These are phyloP conservation scores for Elysia crispata DNA, from an alignment of 2,888 invertebrate species.

Conservation along the genomic window DNA sequence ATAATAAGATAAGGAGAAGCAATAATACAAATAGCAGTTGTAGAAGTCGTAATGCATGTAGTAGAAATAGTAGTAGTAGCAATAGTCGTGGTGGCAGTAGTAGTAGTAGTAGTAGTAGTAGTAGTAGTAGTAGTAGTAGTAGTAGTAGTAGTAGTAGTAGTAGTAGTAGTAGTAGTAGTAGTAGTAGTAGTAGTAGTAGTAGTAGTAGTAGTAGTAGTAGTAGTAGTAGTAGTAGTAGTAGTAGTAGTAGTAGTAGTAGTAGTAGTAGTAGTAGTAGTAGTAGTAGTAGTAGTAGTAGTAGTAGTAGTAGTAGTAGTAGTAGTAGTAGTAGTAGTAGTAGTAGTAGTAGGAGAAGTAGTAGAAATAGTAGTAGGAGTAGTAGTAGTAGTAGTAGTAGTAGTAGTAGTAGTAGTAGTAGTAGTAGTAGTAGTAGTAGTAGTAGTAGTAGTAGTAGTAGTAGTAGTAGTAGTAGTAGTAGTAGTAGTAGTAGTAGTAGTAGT, in stretches of 20 bases:
- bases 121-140: slow-evolving; percentile 31
- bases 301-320: slow-evolving; percentile 31
- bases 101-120: slow-evolving; percentile 3
- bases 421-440: slow-evolving; percentile 34
- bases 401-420: slow-evolving; percentile 37
- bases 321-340: slow-evolving; percentile 2
- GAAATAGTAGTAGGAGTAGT: slow-evolving; percentile 31
- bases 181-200: slow-evolving; percentile 15
- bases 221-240: slow-evolving; percentile 29
- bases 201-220: slow-evolving; percentile 31
- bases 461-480: slow-evolving; percentile 34
- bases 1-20: too few relatives aligned
- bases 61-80: slow-evolving; percentile 25
- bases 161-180: slow-evolving; percentile 1
- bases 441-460: slow-evolving; percentile 26
- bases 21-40: too few relatives aligned
- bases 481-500: slow-evolving; percentile 34
- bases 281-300: slow-evolving; percentile 16
- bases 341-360: slow-evolving; percentile 18
- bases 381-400: slow-evolving; percentile 35
- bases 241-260: slow-evolving; percentile 29
- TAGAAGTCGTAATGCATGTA: slow-evolving; percentile 20
- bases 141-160: slow-evolving; percentile 26
- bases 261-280: slow-evolving; percentile 30
- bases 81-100: neutral